Conservation (phyloP, 2,797 vertebrate species). For the Ficedula albicollis region DNA sequence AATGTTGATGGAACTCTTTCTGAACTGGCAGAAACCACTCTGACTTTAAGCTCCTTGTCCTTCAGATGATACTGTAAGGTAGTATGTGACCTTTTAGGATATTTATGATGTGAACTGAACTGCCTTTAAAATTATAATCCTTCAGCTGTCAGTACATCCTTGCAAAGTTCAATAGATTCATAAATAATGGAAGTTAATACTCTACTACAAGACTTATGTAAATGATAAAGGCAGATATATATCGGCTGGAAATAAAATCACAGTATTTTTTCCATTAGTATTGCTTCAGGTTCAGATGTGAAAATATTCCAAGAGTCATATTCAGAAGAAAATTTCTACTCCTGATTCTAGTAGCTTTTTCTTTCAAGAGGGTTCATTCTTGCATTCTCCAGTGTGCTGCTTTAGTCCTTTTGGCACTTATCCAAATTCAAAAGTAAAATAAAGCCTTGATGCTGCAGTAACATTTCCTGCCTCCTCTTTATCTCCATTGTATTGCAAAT, state of each 20-base stretch:
- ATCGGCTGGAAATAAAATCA: conserved; percentile 64
- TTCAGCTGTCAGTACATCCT: conserved; percentile 71
- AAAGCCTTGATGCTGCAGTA: conserved; percentile 44
- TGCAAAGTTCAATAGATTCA: conserved; percentile 79
- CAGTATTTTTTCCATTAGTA: conserved; percentile 49
- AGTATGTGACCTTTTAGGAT: conserved; percentile 73
- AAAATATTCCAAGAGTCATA: conserved; percentile 18
- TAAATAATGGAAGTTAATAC: conserved; percentile 79
- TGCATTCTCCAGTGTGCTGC: conserved; percentile 28
- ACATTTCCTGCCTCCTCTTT: conserved; percentile 52
- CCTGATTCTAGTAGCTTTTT: not conserved
- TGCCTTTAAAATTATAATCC: conserved; percentile 71
- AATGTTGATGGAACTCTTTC: not conserved
- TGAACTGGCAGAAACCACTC: conserved; percentile 23
- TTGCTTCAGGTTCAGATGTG: conserved; percentile 40
- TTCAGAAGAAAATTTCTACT: not conserved
- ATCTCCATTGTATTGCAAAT: conserved; percentile 67
- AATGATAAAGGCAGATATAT: conserved; percentile 60
- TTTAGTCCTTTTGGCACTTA: conserved; percentile 41
- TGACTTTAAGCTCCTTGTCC: conserved; percentile 38
- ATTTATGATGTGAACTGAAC: conserved; percentile 75
- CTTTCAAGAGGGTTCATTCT: conserved; percentile 20
- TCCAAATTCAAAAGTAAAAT: conserved; percentile 52
- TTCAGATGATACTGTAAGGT: conserved; percentile 55
- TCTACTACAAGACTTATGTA: conserved; percentile 68